Conservation (phyloP, 2,888 invertebrate genomes). For the Gibbula magus region DNA sequence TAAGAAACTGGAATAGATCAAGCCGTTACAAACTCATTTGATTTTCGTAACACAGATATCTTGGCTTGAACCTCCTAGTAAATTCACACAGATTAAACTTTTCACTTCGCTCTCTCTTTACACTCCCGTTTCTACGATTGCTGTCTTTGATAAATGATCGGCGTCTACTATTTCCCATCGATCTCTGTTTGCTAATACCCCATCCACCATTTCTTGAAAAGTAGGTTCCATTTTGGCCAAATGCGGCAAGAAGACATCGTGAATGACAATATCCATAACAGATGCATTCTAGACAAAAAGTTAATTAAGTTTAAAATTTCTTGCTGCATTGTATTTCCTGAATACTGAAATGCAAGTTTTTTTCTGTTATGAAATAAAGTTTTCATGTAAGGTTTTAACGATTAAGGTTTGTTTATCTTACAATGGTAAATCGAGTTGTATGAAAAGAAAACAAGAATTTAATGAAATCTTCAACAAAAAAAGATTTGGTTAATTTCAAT, state of each 20-base stretch:
- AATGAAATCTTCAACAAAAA: background rate
- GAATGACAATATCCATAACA: conserved; percentile 30
- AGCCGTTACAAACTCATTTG: too few species aligned
- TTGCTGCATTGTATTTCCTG: background rate
- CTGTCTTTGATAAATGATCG: conserved; percentile 54
- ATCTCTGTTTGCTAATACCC: conserved; percentile 76
- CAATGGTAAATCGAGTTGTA: too few species aligned
- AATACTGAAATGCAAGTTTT: background rate
- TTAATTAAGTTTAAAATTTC: background rate
- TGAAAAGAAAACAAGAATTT: too few species aligned
- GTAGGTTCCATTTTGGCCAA: conserved; percentile 76
- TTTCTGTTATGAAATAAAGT: background rate
- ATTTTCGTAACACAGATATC: too few species aligned
- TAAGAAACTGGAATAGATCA: too few species aligned
- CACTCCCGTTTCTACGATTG: conserved; percentile 23
- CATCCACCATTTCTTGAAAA: conserved; percentile 76
- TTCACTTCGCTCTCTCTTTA: background rate
- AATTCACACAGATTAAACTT: too few species aligned
- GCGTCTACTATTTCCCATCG: conserved; percentile 75
- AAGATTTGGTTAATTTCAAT: background rate
- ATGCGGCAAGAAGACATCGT: conserved; percentile 67
- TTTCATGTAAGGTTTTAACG: background rate
- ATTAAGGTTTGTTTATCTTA: too few species aligned
- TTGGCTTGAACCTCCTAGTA: too few species aligned
- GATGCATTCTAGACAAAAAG: background rate